Conservation (phyloP, 2,797 vertebrate species). For the Pseudochaenichthys georgianus region DNA sequence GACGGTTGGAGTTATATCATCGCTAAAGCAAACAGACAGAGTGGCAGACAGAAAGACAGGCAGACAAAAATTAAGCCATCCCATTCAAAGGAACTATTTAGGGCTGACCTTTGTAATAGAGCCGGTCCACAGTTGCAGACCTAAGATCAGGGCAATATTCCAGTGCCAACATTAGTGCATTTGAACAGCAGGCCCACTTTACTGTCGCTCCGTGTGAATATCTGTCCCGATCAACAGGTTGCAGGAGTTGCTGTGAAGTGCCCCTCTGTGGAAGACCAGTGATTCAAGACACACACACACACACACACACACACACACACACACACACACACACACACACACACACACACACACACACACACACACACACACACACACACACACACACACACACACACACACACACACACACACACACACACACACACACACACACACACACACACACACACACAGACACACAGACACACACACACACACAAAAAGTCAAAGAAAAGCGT, state of each 20-base stretch:
- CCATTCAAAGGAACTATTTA: slow-evolving; percentile 81
- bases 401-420: too few species aligned
- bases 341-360: too few species aligned
- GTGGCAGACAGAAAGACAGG: background rate
- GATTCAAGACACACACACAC: slow-evolving; percentile 16
- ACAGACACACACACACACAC: too few species aligned
- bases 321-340: too few species aligned
- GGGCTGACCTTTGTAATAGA: slow-evolving; percentile 83
- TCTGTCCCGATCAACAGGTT: slow-evolving; percentile 76
- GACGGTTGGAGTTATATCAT: slow-evolving; percentile 46
- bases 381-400: background rate
- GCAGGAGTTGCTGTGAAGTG: slow-evolving; percentile 52
- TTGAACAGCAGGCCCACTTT: slow-evolving; percentile 51
- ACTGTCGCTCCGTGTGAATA: slow-evolving; percentile 37
- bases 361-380: too few species aligned
- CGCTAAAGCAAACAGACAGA: slow-evolving; percentile 46
- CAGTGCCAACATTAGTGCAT: slow-evolving; percentile 54
- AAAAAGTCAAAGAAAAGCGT: slow-evolving; percentile 33
- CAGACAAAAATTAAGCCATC: slow-evolving; percentile 61
- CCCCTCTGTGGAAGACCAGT: slow-evolving; percentile 44
- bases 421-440: too few species aligned
- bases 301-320: too few species aligned
- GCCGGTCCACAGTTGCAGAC: slow-evolving; percentile 67
- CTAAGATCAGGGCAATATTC: slow-evolving; percentile 59
- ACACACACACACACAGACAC: too few species aligned